Evolutionary conservation across 2,797 vertebrate species (phyloP).

Genomic region (Rhincodon typus): DNA sequence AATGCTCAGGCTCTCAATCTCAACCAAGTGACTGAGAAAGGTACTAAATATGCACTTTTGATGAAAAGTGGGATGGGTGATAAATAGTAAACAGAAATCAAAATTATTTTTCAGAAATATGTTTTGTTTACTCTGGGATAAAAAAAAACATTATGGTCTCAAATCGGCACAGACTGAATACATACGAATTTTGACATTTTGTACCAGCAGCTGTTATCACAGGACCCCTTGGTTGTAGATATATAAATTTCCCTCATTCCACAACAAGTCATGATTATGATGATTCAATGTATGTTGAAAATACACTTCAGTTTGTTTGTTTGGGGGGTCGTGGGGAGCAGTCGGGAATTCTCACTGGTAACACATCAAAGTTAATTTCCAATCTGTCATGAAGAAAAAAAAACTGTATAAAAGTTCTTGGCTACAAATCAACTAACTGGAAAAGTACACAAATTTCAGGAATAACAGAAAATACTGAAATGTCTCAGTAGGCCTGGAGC

Average conservation of each 20-base stretch:
- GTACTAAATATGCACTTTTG: background rate
- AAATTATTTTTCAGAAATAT: background rate
- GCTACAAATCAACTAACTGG: background rate
- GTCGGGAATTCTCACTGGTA: background rate
- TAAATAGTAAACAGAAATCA: background rate
- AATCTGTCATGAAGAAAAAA: background rate
- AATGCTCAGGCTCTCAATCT: background rate
- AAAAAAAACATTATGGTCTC: background rate
- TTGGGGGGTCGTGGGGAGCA: background rate
- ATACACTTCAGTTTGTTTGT: background rate
- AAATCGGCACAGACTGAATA: background rate
- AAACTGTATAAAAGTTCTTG: background rate
- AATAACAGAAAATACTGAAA: too few species aligned
- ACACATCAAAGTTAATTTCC: background rate
- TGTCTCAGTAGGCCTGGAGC: too few species aligned
- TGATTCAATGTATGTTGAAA: background rate
- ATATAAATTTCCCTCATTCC: background rate
- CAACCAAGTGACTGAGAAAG: background rate
- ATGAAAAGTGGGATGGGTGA: background rate
- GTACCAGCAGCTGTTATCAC: background rate
- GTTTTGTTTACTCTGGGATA: background rate
- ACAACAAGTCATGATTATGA: background rate
- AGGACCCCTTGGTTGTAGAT: background rate
- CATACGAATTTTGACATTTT: background rate
- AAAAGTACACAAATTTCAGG: background rate